Base-by-base conservation (phyloP, 2,888 invertebrate genomes). In the Thyatira batis region DNA sequence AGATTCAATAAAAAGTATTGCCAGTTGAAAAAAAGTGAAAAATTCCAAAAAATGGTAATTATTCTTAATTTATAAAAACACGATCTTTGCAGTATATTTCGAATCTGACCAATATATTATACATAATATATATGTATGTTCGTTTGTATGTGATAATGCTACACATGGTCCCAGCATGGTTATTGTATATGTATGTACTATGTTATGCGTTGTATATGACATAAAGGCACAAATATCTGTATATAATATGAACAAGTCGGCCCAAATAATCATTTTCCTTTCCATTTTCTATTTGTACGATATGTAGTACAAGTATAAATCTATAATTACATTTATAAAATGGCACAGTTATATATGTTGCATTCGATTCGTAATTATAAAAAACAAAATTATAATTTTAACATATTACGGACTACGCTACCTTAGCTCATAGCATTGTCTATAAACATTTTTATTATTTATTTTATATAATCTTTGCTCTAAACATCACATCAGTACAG, bases 401-500 rank as follows among this genome's bases (percentile, higher is more conserved):
- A 30, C 28, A 20, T 21, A 30, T 49, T 30, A 17, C 5, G 20
- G 20, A 46, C 27, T 4, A 13, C 25, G 8, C 25, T 11, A 21
- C 20, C 44, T 10, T 10, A 11, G 3, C 4, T 11, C 67, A 64
- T 66, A 55, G 61, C 57, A 62, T 54, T 57, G 58, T 58, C 65
- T 65, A 67, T 71, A 67, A 74, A 73, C 68, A 67, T 74, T 67
- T 59, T 70, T 76, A 80, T 77, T 73, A 71, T 74, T 59, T 51
- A 60, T 67, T 76, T 74, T 73, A 77, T 82, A 84, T 83, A 84
- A 78, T 85, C 80, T 88, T 89, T 88, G 84, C 85, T 87, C 84
- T 85, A 86, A n/a, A 78, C 79, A 85, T 86, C 84, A 88, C 87
- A 84, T 89, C 88, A 87, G 89, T 88, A 86, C 89, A 84, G 82